Percentiles rank a stretch among this genome's conserved stretches.
Evolutionary conservation across 2,888 invertebrate species (phyloP).

Genomic region (Apoderus coryli): DNA sequence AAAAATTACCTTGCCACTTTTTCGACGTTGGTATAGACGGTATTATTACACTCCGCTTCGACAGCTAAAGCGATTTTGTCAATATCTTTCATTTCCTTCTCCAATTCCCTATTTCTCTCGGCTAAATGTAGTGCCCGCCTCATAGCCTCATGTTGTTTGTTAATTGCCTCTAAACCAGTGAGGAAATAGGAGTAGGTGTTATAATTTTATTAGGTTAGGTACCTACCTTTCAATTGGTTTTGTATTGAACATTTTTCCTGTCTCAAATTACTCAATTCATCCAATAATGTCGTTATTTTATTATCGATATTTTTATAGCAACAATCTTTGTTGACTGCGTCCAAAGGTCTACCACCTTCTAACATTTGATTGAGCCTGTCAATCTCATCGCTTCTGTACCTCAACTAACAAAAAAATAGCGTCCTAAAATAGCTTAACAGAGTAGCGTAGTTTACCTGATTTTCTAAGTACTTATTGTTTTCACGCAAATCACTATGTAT

Average conservation of each 20-base stretch:
- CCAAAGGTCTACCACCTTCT: conserved; percentile 52
- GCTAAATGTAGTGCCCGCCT: conserved; percentile 55
- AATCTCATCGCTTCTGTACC: conserved; percentile 54
- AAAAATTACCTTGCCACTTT: conserved; percentile 31
- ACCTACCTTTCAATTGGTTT: conserved; percentile 36
- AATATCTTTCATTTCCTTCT: conserved; percentile 56
- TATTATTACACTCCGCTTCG: conserved; percentile 61
- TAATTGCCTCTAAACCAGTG: conserved; percentile 35
- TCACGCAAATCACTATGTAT: conserved; percentile 27
- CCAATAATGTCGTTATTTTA: conserved; percentile 33
- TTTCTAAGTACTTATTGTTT: conserved; percentile 30
- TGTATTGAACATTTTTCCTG: conserved; percentile 45
- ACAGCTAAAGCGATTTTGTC: conserved; percentile 60
- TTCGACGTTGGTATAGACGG: conserved; percentile 43
- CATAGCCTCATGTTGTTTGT: conserved; percentile 71
- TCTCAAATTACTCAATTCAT: conserved; percentile 43
- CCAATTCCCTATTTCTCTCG: conserved; percentile 54
- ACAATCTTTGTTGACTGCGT: conserved; percentile 48
- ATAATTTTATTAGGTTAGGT: too few species aligned
- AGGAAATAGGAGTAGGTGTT: conserved; percentile 8
- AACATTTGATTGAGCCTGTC: conserved; percentile 49
- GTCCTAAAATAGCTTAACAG: neutral
- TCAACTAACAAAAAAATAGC: conserved; percentile 20
- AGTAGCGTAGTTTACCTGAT: conserved; percentile 27
- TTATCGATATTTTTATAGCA: conserved; percentile 43